These are phyloP conservation scores for Ceramica pisi DNA, from an alignment of 2,888 invertebrate species.

Conservation along the genomic window DNA sequence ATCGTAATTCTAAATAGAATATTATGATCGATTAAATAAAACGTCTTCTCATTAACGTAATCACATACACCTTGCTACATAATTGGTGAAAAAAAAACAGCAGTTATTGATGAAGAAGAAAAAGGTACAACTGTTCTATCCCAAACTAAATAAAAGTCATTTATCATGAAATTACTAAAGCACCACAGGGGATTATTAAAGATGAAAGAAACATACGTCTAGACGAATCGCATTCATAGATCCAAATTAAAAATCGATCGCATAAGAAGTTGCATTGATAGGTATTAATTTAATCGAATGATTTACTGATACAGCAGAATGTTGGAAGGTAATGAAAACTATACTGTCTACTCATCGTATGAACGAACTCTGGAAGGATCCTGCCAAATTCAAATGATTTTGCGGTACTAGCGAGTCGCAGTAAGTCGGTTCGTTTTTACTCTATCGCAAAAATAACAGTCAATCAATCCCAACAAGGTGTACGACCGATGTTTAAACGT, in stretches of 20 bases:
- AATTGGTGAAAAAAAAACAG: background rate
- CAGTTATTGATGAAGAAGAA: background rate
- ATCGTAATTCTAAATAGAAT: background rate
- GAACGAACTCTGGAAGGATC: background rate
- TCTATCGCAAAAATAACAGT: constrained; percentile 9
- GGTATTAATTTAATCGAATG: constrained; percentile 22
- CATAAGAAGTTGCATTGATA: constrained; percentile 12
- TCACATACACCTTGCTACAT: background rate
- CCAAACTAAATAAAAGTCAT: background rate
- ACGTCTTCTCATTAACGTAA: background rate
- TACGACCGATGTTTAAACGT: constrained; percentile 27
- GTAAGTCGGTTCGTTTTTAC: background rate
- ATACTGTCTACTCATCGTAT: constrained; percentile 1
- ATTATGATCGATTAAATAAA: background rate
- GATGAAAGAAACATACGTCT: constrained; percentile 41
- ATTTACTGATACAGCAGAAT: constrained; percentile 4
- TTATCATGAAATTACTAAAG: background rate
- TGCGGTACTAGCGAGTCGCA: background rate
- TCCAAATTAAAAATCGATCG: constrained; percentile 26
- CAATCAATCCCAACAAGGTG: constrained; percentile 21
- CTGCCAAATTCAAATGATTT: background rate
- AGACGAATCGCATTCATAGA: constrained; percentile 27
- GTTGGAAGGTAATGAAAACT: background rate
- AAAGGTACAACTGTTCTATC: background rate
- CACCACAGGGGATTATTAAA: constrained; percentile 6